Evolutionary conservation across 92 coral and sea anemone species (phyloP).

Genomic region (Hydrozoanthus gracilis): DNA sequence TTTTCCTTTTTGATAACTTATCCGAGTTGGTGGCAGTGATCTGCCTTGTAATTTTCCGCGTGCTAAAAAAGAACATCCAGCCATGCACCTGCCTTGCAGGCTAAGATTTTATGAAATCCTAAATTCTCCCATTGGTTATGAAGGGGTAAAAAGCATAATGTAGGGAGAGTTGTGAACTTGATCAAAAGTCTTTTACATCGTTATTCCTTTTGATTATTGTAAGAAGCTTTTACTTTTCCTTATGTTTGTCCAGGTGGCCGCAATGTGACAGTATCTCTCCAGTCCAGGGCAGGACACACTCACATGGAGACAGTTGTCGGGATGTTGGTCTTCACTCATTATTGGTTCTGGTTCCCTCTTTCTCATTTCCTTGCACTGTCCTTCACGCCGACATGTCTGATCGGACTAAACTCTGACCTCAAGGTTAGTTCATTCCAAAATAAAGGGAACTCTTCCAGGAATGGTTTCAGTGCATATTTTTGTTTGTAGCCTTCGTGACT

Average conservation of each 20-base stretch:
- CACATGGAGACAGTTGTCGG: constrained; percentile 98
- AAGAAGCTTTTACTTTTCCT: not conserved
- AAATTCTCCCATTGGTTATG: too few species aligned
- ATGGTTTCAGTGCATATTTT: not conserved
- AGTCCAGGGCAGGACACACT: constrained; percentile 99
- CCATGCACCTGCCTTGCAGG: too few species aligned
- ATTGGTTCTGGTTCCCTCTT: constrained; percentile 99
- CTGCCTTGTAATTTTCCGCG: too few species aligned
- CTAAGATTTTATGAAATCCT: too few species aligned
- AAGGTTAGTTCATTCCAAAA: constrained; percentile 64
- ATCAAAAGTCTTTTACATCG: too few species aligned
- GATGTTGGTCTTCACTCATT: constrained; percentile 90
- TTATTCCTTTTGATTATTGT: too few species aligned
- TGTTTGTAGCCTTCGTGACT: too few species aligned
- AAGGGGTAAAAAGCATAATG: too few species aligned
- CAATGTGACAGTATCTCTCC: constrained; percentile 94
- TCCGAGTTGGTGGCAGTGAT: too few species aligned
- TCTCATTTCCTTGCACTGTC: constrained; percentile 94
- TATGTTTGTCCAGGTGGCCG: constrained; percentile 79
- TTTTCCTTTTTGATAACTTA: too few species aligned
- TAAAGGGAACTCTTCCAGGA: not conserved
- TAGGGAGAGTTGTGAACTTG: too few species aligned
- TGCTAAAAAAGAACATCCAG: too few species aligned
- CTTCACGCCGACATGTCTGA: constrained; percentile 89
- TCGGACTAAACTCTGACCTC: constrained; percentile 95